Conservation (phyloP, 2,888 invertebrate species). For the Rhodophaea formosa region DNA sequence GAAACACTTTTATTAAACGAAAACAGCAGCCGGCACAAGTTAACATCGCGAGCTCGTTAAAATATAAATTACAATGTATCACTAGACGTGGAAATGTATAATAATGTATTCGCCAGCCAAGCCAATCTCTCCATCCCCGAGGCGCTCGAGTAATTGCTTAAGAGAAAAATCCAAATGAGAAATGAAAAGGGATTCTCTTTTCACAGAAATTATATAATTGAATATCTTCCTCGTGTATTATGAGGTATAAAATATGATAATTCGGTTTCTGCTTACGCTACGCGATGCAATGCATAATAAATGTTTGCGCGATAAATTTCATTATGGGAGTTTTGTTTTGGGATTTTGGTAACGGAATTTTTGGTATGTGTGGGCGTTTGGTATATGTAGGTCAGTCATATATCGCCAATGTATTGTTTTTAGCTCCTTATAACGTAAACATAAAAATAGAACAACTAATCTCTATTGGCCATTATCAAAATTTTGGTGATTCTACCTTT, state of each 20-base stretch:
- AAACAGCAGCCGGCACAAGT: slow-evolving; percentile 64
- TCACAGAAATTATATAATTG: slow-evolving; percentile 80
- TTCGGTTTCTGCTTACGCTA: slow-evolving; percentile 71
- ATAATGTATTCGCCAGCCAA: slow-evolving; percentile 25
- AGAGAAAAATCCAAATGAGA: slow-evolving; percentile 82
- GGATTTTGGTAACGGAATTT: not conserved
- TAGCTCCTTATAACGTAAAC: too few relatives aligned
- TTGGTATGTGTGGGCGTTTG: too few relatives aligned
- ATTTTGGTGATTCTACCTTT: too few relatives aligned
- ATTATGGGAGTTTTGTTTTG: slow-evolving; percentile 11
- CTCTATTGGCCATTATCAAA: too few relatives aligned
- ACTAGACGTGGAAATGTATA: slow-evolving; percentile 57
- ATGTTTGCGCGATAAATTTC: slow-evolving; percentile 7
- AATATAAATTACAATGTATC: slow-evolving; percentile 68
- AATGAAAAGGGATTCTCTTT: slow-evolving; percentile 80
- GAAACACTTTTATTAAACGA: slow-evolving; percentile 71
- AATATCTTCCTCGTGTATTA: slow-evolving; percentile 79
- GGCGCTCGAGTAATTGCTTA: slow-evolving; percentile 75
- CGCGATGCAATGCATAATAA: slow-evolving; percentile 7
- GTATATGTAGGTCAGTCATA: too few relatives aligned
- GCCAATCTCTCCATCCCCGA: slow-evolving; percentile 66
- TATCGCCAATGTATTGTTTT: too few relatives aligned
- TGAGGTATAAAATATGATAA: slow-evolving; percentile 82
- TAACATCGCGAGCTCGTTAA: slow-evolving; percentile 70
- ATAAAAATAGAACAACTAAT: too few relatives aligned